Percentiles rank a stretch among this genome's conserved stretches.
Evolutionary conservation across 2,888 invertebrate genomes (phyloP).

Genomic region (Laothoe populi): DNA sequence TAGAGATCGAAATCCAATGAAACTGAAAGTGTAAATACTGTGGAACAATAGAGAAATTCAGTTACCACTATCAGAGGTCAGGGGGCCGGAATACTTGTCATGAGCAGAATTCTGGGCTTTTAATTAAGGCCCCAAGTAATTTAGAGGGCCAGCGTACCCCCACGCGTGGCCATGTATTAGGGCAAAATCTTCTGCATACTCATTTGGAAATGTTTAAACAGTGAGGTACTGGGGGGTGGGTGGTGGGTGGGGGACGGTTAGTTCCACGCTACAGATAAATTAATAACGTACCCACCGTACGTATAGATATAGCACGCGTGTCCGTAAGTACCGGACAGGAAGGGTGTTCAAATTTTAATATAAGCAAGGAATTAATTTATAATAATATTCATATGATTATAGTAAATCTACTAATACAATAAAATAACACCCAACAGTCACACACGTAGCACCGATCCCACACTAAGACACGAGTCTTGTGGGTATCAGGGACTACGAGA

Average conservation of each 20-base stretch:
- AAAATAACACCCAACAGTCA: no score
- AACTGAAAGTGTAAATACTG: constrained; percentile 44
- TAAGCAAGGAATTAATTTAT: constrained; percentile 34
- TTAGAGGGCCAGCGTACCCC: constrained; percentile 70
- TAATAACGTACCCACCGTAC: constrained; percentile 72
- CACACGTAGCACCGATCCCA: no score
- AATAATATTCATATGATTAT: constrained; percentile 8
- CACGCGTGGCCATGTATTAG: constrained; percentile 72
- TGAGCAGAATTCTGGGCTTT: constrained; percentile 82
- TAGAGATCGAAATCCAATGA: constrained; percentile 27
- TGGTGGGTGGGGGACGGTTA: constrained; percentile 72
- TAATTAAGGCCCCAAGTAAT: constrained; percentile 82
- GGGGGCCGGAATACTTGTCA: constrained; percentile 79
- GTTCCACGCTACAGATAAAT: constrained; percentile 83
- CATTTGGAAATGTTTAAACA: constrained; percentile 84
- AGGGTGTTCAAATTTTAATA: constrained; percentile 55
- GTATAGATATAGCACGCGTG: constrained; percentile 74
- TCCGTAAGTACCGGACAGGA: constrained; percentile 57
- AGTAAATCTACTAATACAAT: no score
- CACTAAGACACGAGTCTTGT: no score
- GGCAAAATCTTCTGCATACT: constrained; percentile 80
- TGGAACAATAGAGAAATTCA: constrained; percentile 59
- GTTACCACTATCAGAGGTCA: constrained; percentile 68
- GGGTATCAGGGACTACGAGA: no score
- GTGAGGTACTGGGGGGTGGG: constrained; percentile 50